A percentile compares a stretch with the other conserved stretches of the same genome.
These are phyloP conservation scores for Fragum sueziense DNA, from an alignment of 2,888 invertebrate genomes.

Conservation along the genomic window DNA sequence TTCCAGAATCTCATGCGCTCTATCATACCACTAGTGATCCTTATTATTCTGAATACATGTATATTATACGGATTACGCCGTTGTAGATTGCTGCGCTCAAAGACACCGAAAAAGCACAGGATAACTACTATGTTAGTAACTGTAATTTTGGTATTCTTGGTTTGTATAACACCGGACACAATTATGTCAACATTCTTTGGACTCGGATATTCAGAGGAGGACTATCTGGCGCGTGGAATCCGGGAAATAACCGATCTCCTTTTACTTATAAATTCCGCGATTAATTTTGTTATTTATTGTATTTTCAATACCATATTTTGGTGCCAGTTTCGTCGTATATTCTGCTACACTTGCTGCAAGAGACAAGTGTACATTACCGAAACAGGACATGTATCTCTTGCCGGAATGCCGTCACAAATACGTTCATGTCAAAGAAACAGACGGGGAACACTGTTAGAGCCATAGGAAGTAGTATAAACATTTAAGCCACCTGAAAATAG, in stretches of 20 bases:
- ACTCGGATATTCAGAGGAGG: slow-evolving; percentile 79
- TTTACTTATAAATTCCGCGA: slow-evolving; percentile 78
- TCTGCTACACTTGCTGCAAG: slow-evolving; percentile 57
- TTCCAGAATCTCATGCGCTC: slow-evolving; percentile 79
- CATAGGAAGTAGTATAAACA: no score
- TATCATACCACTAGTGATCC: slow-evolving; percentile 77
- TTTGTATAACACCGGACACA: slow-evolving; percentile 81
- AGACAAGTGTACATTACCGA: slow-evolving; percentile 18
- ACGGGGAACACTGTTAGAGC: slow-evolving; percentile 3
- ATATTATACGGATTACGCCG: slow-evolving; percentile 77
- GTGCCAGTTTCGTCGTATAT: slow-evolving; percentile 68
- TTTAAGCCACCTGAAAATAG: no score
- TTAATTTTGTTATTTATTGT: slow-evolving; percentile 80
- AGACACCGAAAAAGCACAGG: slow-evolving; percentile 73
- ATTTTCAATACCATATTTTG: slow-evolving; percentile 80
- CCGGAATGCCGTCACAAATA: slow-evolving; percentile 3
- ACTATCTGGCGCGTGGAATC: slow-evolving; percentile 76
- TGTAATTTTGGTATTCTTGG: slow-evolving; percentile 80
- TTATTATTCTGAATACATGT: slow-evolving; percentile 77
- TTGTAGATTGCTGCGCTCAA: slow-evolving; percentile 69
- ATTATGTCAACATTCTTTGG: slow-evolving; percentile 80
- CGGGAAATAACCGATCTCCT: slow-evolving; percentile 81
- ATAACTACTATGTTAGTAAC: slow-evolving; percentile 80
- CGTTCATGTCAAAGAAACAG: not conserved
- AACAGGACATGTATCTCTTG: slow-evolving; percentile 17